Evolutionary conservation across 2,113 vertebrate species (phyloP).

Genomic region (Anolis carolinensis): DNA sequence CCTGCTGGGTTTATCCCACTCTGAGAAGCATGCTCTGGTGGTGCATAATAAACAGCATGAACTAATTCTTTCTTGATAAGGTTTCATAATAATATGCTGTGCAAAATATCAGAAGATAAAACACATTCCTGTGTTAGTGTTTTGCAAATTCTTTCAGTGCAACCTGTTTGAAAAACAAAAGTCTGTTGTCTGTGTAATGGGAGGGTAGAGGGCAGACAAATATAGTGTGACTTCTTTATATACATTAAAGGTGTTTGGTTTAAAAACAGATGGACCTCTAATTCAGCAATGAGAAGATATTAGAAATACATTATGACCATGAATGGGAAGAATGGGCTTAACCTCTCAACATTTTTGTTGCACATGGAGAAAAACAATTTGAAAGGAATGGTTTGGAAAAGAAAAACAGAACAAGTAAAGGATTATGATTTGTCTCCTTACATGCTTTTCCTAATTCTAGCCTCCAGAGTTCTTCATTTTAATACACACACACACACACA

Average conservation of each 20-base stretch:
- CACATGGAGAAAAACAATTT: not conserved
- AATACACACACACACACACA: too few species aligned
- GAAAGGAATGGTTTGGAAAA: too few species aligned
- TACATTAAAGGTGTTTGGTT: not conserved
- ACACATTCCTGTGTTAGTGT: not conserved
- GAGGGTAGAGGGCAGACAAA: not conserved
- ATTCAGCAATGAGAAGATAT: not conserved
- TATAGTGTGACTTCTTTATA: not conserved
- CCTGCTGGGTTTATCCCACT: constrained; percentile 61
- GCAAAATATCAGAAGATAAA: constrained; percentile 27
- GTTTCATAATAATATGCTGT: constrained; percentile 31
- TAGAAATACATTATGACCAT: not conserved
- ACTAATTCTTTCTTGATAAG: constrained; percentile 53
- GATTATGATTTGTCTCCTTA: not conserved
- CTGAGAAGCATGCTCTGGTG: constrained; percentile 50
- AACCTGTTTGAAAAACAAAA: constrained; percentile 31
- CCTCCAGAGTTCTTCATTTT: not conserved
- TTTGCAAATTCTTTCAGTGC: constrained; percentile 34
- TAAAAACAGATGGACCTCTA: not conserved
- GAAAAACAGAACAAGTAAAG: not conserved
- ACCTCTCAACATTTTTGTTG: not conserved
- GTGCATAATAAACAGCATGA: constrained; percentile 62
- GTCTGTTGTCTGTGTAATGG: not conserved
- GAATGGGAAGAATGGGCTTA: not conserved
- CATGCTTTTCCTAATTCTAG: not conserved